Evolutionary conservation across 2,797 vertebrate genomes (phyloP).

Genomic region (Alectoris magna): DNA sequence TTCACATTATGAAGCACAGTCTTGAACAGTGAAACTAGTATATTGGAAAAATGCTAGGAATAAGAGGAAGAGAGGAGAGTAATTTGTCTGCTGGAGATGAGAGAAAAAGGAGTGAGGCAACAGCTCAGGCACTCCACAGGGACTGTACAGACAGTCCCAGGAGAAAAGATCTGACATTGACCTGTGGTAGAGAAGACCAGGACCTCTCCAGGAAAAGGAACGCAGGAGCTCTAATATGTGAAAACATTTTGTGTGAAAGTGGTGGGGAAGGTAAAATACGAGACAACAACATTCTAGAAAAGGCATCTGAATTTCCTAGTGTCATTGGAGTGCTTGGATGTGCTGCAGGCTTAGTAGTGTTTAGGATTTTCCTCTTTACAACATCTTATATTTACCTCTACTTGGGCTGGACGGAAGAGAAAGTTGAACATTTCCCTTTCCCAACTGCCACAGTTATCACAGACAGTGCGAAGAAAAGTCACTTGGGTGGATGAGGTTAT

Average conservation of each 20-base stretch:
- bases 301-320: background rate
- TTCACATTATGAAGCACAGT: constrained; percentile 12
- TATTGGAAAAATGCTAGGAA: constrained; percentile 25
- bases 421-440: background rate
- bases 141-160: background rate
- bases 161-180: background rate
- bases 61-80: background rate
- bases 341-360: background rate
- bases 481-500: background rate
- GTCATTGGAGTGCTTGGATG: background rate
- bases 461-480: background rate
- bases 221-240: background rate
- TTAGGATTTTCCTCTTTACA: background rate
- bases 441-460: background rate
- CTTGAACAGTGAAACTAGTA: background rate
- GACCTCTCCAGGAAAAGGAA: background rate
- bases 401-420: background rate
- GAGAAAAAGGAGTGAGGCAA: background rate
- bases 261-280: background rate
- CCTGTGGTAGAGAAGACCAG: background rate
- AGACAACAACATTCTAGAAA: background rate
- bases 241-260: background rate
- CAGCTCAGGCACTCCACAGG: background rate
- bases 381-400: background rate
- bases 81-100: background rate